Evolutionary conservation across 2,888 invertebrate species (phyloP).

Genomic region (Brachyopa scutellaris): DNA sequence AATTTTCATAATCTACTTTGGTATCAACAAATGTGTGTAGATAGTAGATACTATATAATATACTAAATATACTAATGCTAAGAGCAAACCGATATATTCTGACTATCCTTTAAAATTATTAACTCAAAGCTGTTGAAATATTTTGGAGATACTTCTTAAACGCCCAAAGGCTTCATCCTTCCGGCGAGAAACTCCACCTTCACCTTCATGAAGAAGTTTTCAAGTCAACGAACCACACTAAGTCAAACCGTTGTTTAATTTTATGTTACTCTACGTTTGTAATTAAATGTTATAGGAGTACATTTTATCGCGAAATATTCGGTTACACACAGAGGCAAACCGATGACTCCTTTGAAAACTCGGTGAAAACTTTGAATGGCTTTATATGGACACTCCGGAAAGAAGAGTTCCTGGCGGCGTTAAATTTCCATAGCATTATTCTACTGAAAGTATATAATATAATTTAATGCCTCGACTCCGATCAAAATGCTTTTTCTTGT

Average conservation of each 20-base stretch:
- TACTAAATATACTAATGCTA: too few species aligned
- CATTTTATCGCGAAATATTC: constrained; percentile 50
- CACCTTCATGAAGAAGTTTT: neutral
- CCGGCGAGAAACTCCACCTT: neutral
- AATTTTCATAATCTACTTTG: too few species aligned
- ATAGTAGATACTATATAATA: too few species aligned
- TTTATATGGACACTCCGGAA: constrained; percentile 38
- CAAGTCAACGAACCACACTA: constrained; percentile 2
- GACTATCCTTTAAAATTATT: too few species aligned
- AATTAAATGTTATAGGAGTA: constrained; percentile 60
- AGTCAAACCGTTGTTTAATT: constrained; percentile 22
- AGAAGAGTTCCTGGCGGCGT: constrained; percentile 25
- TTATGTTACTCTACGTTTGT: constrained; percentile 40
- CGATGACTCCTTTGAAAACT: constrained; percentile 33
- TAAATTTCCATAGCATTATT: constrained; percentile 5
- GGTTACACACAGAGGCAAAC: constrained; percentile 12
- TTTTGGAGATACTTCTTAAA: too few species aligned
- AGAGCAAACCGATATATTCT: too few species aligned
- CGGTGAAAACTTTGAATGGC: constrained; percentile 51
- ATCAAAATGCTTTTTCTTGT: constrained; percentile 17
- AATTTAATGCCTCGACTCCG: constrained; percentile 46
- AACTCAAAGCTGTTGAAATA: too few species aligned
- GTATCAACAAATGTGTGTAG: too few species aligned
- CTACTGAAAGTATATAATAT: neutral
- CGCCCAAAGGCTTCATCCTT: neutral